Base-by-base conservation (phyloP, 2,797 vertebrate species). In the Erethizon dorsatum region DNA sequence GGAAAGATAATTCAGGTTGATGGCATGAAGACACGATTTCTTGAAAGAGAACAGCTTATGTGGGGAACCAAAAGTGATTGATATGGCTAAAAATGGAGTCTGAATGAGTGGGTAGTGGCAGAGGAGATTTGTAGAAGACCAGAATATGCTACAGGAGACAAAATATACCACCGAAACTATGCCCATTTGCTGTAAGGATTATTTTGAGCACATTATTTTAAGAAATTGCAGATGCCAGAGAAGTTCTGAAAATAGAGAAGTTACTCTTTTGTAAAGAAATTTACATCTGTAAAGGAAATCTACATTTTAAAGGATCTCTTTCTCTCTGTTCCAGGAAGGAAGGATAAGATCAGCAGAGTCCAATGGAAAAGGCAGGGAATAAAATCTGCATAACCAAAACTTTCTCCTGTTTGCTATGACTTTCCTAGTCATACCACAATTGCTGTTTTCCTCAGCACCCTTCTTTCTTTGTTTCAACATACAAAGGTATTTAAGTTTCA, bases 181-280 rank as follows among this genome's bases (percentile, higher is more conserved):
- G 31, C 31, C 54, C 94, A 33, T 79, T 41, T 79, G 37, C 45
- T 28, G 37, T 79, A 59, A 88, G 12, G 47, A 73, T 84, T 91
- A 91, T 78, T 91, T 94, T 88, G 59, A 91, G n/a, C 12, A 90
- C 33, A 87, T 78, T 91, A 88, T 94, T 96, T 94, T 88, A 52
- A 83, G 69, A 91, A 91, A 71, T 45, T 63, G 57, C 67, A 88
- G 61, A 26, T 54, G 79, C 28, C 59, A 69, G 69, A 83, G 47
- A 83, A 61, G 22, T 71, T 91, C 83, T 71, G 52, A 88, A 88
- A 79, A 54, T 79, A 71, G 65, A 88, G 89, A 96, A 78, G 26
- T 79, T 71, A 83, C 28, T 37, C 71, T 88, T 92, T 69, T 71
- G 18, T 41, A 88, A 79, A 63, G 13, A 87, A 73, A 77, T 71